phyloP scores from a whole-genome alignment of 2,797 vertebrate genomes.

The Euthynnus affinis region DNA sequence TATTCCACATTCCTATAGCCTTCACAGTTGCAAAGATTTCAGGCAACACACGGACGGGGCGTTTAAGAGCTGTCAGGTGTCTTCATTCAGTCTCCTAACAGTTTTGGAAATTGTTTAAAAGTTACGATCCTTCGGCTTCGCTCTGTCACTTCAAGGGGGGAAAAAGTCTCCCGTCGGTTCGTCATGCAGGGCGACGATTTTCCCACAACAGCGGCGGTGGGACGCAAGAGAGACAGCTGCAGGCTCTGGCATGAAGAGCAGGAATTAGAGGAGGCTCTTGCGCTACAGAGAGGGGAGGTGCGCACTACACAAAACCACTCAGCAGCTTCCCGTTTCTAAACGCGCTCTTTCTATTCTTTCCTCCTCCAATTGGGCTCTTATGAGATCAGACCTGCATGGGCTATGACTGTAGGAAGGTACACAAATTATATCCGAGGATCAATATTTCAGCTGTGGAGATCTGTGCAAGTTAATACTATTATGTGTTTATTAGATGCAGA shows the following conservation, averaged over 20 bases:
- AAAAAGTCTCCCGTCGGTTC: slow-evolving; percentile 28
- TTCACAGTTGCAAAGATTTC: slow-evolving; percentile 45
- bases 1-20: slow-evolving; percentile 80
- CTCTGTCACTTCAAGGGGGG: slow-evolving; percentile 18
- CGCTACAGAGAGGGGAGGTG: slow-evolving; percentile 68
- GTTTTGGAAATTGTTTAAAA: slow-evolving; percentile 53
- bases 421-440: too few species aligned
- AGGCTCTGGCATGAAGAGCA: slow-evolving; percentile 75
- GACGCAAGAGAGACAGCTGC: slow-evolving; percentile 79
- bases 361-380: slow-evolving; percentile 36
- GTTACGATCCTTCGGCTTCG: slow-evolving; percentile 53
- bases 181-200: slow-evolving; percentile 49
- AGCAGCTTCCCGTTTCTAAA: slow-evolving; percentile 53
- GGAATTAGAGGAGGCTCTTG: slow-evolving; percentile 62
- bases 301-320: slow-evolving; percentile 45
- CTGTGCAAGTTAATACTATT: not conserved
- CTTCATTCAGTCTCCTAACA: slow-evolving; percentile 20
- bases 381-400: slow-evolving; percentile 14
- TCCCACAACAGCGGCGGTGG: slow-evolving; percentile 46
- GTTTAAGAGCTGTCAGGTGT: slow-evolving; percentile 64
- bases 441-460: not conserved
- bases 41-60: slow-evolving; percentile 38
- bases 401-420: not conserved
- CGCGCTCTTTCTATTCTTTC: slow-evolving; percentile 51
- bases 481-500: too few species aligned